Conservation (phyloP, 1,140 invertebrate genomes). For the Drosophila nigrodunni region DNA sequence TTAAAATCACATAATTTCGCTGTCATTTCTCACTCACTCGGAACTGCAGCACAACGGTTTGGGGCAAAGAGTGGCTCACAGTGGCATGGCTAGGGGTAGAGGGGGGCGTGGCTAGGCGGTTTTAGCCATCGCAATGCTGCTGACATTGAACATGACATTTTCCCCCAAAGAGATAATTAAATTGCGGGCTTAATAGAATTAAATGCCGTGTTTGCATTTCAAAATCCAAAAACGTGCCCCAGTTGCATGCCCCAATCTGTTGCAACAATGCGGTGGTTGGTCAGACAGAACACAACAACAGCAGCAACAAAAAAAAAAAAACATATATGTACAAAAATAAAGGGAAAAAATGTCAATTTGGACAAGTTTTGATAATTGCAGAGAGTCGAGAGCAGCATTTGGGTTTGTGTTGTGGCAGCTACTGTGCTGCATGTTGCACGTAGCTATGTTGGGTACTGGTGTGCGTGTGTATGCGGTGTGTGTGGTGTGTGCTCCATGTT, state of each 20-base stretch:
- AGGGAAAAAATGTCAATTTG: constrained; percentile 75
- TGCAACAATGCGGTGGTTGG: constrained; percentile 31
- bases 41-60: background rate
- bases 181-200: constrained; percentile 80
- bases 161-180: constrained; percentile 78
- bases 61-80: background rate
- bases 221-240: constrained; percentile 76
- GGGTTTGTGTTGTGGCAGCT: constrained; percentile 45
- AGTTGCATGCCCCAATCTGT: constrained; percentile 39
- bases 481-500: constrained; percentile 55
- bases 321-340: constrained; percentile 5
- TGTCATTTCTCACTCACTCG: constrained; percentile 44
- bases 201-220: constrained; percentile 83
- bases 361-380: constrained; percentile 82
- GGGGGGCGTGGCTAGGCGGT: background rate
- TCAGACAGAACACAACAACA: constrained; percentile 10
- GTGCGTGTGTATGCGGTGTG: constrained; percentile 48
- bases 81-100: background rate
- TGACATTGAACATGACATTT: constrained; percentile 76
- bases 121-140: constrained; percentile 49
- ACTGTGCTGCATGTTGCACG: constrained; percentile 69
- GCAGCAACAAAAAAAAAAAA: background rate
- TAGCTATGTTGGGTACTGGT: constrained; percentile 1
- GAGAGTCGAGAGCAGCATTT: constrained; percentile 35
- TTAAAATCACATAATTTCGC: constrained; percentile 53